These are phyloP conservation scores for Benthosema pterotum DNA, from an alignment of 2,797 vertebrate species.

Conservation along the genomic window DNA sequence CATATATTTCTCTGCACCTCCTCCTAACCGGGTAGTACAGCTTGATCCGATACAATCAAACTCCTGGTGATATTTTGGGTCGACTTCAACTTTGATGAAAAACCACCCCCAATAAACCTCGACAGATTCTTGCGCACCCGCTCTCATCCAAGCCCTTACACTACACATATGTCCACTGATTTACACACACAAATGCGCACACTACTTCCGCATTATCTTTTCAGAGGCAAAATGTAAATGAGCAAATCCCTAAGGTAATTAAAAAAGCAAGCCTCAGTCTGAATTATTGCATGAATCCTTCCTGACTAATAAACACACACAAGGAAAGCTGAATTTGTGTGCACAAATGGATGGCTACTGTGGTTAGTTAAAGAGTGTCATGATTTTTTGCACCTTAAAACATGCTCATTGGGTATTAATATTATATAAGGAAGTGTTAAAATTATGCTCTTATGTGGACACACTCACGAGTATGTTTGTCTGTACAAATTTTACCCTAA, in stretches of 20 bases:
- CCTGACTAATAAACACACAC: constrained; percentile 80
- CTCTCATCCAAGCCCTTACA: constrained; percentile 50
- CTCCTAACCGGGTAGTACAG: constrained; percentile 14
- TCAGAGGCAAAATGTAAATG: constrained; percentile 55
- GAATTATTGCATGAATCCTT: constrained; percentile 63
- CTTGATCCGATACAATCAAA: constrained; percentile 40
- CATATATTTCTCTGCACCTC: constrained; percentile 30
- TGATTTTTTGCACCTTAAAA: too few relatives aligned
- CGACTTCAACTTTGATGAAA: constrained; percentile 57
- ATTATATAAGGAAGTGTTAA: too few relatives aligned
- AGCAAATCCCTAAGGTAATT: constrained; percentile 79
- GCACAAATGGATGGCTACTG: constrained; percentile 62
- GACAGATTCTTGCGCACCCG: constrained; percentile 60
- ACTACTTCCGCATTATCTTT: constrained; percentile 2
- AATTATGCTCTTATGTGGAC: too few relatives aligned
- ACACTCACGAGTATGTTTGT: too few relatives aligned
- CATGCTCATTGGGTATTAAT: too few relatives aligned
- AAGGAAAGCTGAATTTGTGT: constrained; percentile 71
- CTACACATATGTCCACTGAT: constrained; percentile 44
- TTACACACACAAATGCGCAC: too few relatives aligned
- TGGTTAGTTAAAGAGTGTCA: constrained; percentile 38
- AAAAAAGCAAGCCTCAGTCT: constrained; percentile 63
- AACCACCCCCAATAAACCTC: constrained; percentile 61
- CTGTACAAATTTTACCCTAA: too few relatives aligned
- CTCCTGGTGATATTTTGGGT: constrained; percentile 53